Evolutionary conservation across 2,888 invertebrate genomes (phyloP), one percentile per base, ranked within the genome.

Genomic region (Synergus gifuensis): DNA sequence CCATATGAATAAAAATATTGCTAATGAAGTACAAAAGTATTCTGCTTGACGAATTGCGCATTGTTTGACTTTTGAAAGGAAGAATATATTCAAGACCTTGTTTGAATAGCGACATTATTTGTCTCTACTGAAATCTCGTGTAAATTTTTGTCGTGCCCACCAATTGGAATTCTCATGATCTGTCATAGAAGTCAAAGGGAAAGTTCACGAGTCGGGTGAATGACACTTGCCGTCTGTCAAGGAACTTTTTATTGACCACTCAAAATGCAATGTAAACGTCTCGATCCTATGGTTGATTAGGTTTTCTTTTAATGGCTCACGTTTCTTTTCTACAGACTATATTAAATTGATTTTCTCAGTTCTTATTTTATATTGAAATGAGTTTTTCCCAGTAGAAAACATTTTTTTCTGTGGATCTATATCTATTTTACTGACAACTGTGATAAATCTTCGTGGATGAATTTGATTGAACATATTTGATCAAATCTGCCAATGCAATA

Each of bases 171-270:
- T 64, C 64, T 40, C 28, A 64, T 64, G 40, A 62, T 64, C 64
- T 69, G 22, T 67, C 44, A 67, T 67, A 44, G 46, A 69, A 69
- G 69, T 69, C 69, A 69, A 22, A 69, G 69, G 49, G 69, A 69
- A 69, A 69, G 69, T 69, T 69, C 49, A 44, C 46, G 28, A 69
- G 16, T 69, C 69, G 22, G 69, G 69, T 69, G 69, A 69, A 69
- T 69, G 69, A 69, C 69, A 69, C 69, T 46, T 69, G 9, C 22
- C 16, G 46, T 28, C 69, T 69, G 22, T 49, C 46, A 46, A 69
- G 64, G 46, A 69, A 69, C 69, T 69, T 69, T 69, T 69, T 69
- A 69, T 46, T 69, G 69, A 69, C 28, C 28, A 69, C 28, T 69
- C 69, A 49, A 69, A 69, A 49, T 49, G 69, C 69, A 49, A 28